Evolutionary conservation across 2,113 vertebrate genomes (phyloP).

Genomic region (Engystomops pustulosus): DNA sequence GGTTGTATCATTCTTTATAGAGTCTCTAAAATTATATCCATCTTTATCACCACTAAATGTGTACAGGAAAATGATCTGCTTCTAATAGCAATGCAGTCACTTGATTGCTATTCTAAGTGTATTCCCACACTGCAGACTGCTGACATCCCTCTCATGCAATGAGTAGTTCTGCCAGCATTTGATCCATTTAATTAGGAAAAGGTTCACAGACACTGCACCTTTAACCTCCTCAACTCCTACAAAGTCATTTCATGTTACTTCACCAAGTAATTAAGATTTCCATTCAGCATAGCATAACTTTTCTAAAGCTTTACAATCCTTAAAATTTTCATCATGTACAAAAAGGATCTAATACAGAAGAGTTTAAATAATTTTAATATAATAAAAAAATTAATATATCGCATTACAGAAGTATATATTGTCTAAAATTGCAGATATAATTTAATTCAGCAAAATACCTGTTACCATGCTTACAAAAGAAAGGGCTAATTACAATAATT

Average conservation of each 20-base stretch:
- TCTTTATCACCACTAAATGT: not conserved
- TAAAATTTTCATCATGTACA: not conserved
- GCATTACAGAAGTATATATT: conserved; percentile 69
- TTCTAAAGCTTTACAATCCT: not conserved
- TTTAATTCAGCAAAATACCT: conserved; percentile 68
- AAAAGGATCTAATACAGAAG: conserved; percentile 48
- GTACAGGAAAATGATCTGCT: not conserved
- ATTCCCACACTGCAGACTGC: not conserved
- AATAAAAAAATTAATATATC: conserved; percentile 74
- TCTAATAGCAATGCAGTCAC: not conserved
- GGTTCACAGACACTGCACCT: not conserved
- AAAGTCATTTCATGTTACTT: not conserved
- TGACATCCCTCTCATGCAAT: not conserved
- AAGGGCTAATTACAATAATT: conserved; percentile 73
- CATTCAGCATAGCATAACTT: not conserved
- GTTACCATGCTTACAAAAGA: conserved; percentile 83
- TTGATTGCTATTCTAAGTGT: not conserved
- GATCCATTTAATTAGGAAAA: conserved; percentile 3
- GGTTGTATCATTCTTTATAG: too few species aligned
- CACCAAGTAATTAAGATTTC: not conserved
- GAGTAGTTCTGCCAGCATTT: not conserved
- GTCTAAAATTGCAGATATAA: conserved; percentile 68
- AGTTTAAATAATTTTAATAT: conserved; percentile 71
- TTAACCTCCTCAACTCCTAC: not conserved
- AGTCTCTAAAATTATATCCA: not conserved